Evolutionary conservation across 2,113 vertebrate species (phyloP).

Genomic region (Opisthocomus hoazin): DNA sequence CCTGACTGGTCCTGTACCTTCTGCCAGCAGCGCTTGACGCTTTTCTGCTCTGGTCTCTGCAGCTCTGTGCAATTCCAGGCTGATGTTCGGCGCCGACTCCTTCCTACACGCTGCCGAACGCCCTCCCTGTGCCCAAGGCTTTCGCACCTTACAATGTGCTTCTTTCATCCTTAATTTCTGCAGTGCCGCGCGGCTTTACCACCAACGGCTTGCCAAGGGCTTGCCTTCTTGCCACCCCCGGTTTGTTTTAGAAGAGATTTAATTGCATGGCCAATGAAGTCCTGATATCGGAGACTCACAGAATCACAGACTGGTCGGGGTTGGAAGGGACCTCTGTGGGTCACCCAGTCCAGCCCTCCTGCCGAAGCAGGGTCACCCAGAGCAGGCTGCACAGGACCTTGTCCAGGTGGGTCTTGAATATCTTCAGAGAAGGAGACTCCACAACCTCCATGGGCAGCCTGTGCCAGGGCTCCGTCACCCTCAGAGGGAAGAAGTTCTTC

Average conservation of each 20-base stretch:
- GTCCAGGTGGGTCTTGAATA: too few relatives aligned
- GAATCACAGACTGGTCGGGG: too few relatives aligned
- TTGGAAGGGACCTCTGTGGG: too few relatives aligned
- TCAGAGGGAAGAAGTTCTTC: too few relatives aligned
- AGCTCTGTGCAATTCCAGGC: background rate
- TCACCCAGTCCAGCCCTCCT: too few relatives aligned
- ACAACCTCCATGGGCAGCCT: too few relatives aligned
- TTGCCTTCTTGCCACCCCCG: background rate
- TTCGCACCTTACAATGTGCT: background rate
- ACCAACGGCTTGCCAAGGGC: background rate
- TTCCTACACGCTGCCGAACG: background rate
- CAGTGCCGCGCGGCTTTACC: background rate
- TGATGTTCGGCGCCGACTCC: background rate
- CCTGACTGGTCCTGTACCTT: background rate
- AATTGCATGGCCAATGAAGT: background rate
- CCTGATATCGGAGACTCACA: background rate
- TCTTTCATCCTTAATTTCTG: background rate
- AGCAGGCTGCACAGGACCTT: too few relatives aligned
- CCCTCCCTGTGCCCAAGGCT: background rate
- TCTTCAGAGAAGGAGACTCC: too few relatives aligned
- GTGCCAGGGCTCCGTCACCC: too few relatives aligned
- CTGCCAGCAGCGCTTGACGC: background rate
- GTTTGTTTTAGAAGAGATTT: background rate
- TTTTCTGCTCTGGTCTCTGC: background rate
- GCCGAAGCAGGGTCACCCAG: too few relatives aligned